Evolutionary conservation across 2,113 vertebrate species (phyloP).

Genomic region (Oenanthe melanoleuca): DNA sequence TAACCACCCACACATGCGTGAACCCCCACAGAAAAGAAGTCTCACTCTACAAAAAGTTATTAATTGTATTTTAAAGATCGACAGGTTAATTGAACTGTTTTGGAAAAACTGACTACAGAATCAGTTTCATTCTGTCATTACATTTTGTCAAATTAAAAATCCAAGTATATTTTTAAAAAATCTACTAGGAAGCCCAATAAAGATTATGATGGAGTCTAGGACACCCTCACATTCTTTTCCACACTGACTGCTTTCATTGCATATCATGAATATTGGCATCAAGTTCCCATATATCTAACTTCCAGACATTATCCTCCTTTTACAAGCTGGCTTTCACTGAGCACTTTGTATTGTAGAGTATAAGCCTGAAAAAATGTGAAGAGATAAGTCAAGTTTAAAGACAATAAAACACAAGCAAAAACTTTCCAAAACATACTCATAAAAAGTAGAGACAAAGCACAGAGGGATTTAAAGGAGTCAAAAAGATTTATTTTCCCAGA

Average conservation of each 20-base stretch:
- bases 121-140: neutral
- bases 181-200: neutral
- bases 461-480: neutral
- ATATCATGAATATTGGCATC: neutral
- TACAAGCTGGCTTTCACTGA: neutral
- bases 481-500: neutral
- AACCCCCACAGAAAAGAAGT: slow-evolving; percentile 4
- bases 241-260: neutral
- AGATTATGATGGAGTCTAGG: neutral
- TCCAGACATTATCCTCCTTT: neutral
- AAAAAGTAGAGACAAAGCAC: neutral
- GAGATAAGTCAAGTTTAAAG: neutral
- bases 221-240: neutral
- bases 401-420: neutral
- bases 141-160: neutral
- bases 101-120: neutral
- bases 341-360: neutral
- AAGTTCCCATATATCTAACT: neutral
- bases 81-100: neutral
- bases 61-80: slow-evolving; percentile 15
- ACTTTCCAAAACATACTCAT: neutral
- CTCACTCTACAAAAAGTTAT: neutral
- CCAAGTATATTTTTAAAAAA: neutral
- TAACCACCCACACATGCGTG: neutral
- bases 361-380: neutral